phyloP scores from a whole-genome alignment of 2,113 vertebrate genomes.

The Corynorhinus townsendii region DNA sequence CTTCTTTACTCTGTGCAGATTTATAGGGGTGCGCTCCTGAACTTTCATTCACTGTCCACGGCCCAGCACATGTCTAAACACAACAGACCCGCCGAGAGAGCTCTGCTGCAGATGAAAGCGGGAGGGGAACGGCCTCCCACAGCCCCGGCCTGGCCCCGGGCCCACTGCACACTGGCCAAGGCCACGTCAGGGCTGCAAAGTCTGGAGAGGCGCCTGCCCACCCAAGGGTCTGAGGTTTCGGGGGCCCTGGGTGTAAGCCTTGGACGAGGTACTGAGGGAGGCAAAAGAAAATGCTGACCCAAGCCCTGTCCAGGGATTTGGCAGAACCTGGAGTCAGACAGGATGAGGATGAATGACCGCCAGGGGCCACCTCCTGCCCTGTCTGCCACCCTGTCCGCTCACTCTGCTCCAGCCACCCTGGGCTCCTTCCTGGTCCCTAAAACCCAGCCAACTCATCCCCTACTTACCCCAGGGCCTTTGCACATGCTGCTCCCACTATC shows the following conservation, averaged over 20 bases:
- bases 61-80: constrained; percentile 30
- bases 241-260: background rate
- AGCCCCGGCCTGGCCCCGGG: constrained; percentile 9
- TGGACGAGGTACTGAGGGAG: background rate
- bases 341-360: accelerated
- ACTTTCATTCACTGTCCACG: constrained; percentile 21
- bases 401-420: background rate
- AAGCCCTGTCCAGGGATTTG: background rate
- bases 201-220: background rate
- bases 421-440: background rate
- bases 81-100: constrained; percentile 54
- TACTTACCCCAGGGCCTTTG: background rate
- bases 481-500: accelerated
- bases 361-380: background rate
- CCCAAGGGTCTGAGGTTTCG: background rate
- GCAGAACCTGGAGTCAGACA: background rate
- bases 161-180: constrained; percentile 30
- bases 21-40: constrained; percentile 40
- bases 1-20: background rate
- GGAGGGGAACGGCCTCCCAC: constrained; percentile 11
- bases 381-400: accelerated
- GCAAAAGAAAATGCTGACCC: background rate
- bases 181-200: background rate
- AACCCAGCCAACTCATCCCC: background rate
- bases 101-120: constrained; percentile 39